Evolutionary conservation across 2,113 vertebrate species (phyloP).

Genomic region (Terrapene triunguis): DNA sequence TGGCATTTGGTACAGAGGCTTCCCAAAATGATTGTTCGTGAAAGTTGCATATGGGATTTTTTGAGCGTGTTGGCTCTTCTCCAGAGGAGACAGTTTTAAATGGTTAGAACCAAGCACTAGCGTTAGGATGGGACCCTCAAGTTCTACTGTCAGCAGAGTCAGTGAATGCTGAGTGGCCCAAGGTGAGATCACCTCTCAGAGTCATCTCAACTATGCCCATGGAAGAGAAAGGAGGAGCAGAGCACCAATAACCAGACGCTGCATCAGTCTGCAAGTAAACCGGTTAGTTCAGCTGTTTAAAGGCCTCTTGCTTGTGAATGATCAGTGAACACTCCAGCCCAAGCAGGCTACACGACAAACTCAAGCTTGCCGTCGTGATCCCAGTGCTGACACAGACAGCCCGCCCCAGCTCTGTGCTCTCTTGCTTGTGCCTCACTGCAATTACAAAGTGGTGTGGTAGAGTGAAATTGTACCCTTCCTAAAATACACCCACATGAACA

Average conservation of each 20-base stretch:
- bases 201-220: not conserved
- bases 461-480: not conserved
- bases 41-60: not conserved
- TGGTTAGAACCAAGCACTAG: accelerated
- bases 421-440: not conserved
- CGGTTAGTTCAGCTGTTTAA: not conserved
- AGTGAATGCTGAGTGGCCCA: accelerated
- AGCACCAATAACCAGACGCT: accelerated
- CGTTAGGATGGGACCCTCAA: not conserved
- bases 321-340: accelerated
- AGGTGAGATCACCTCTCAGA: accelerated
- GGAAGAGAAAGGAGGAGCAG: not conserved
- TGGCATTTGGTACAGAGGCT: not conserved
- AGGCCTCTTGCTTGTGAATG: not conserved
- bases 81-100: not conserved
- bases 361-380: not conserved
- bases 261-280: not conserved
- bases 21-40: not conserved
- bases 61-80: not conserved
- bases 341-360: accelerated
- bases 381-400: accelerated
- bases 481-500: not conserved
- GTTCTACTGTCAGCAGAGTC: not conserved
- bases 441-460: not conserved
- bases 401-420: not conserved